Conservation (phyloP, 2,888 invertebrate species). For the Hypena proboscidalis region DNA sequence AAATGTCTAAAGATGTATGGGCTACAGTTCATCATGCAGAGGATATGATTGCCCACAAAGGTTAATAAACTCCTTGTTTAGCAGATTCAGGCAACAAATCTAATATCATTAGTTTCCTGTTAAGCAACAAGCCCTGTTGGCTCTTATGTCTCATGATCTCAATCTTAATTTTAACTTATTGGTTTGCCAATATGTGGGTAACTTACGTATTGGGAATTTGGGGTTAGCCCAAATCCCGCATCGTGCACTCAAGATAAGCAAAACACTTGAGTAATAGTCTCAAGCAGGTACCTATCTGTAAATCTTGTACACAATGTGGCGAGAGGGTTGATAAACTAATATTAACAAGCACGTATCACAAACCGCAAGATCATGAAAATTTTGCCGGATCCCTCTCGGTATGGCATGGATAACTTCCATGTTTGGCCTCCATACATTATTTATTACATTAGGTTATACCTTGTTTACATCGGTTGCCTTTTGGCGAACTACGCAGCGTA, state of each 20-base stretch:
- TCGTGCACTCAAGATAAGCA: conserved; percentile 35
- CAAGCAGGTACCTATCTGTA: conserved; percentile 60
- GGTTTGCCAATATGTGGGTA: background rate
- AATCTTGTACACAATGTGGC: conserved; percentile 70
- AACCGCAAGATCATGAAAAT: conserved; percentile 84
- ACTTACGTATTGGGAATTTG: conserved; percentile 4
- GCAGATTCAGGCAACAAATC: too few relatives aligned
- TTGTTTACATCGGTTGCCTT: conserved; percentile 74
- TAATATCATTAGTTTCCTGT: too few relatives aligned
- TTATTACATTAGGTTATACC: conserved; percentile 75
- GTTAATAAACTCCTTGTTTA: too few relatives aligned
- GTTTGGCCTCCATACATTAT: conserved; percentile 80
- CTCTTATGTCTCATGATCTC: too few relatives aligned
- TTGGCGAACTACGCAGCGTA: conserved; percentile 63
- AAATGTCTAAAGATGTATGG: too few relatives aligned
- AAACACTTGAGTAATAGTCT: conserved; percentile 50
- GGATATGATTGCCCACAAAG: too few relatives aligned
- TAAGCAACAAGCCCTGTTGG: too few relatives aligned
- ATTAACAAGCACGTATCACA: conserved; percentile 77
- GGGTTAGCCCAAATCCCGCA: conserved; percentile 22
- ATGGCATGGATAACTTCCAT: conserved; percentile 75
- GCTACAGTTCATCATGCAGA: too few relatives aligned
- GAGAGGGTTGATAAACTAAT: conserved; percentile 79
- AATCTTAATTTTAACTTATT: conserved; percentile 3
- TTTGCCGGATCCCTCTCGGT: conserved; percentile 74